Evolutionary conservation across 2,113 vertebrate genomes (phyloP).

Genomic region (Neoarius graeffei): DNA sequence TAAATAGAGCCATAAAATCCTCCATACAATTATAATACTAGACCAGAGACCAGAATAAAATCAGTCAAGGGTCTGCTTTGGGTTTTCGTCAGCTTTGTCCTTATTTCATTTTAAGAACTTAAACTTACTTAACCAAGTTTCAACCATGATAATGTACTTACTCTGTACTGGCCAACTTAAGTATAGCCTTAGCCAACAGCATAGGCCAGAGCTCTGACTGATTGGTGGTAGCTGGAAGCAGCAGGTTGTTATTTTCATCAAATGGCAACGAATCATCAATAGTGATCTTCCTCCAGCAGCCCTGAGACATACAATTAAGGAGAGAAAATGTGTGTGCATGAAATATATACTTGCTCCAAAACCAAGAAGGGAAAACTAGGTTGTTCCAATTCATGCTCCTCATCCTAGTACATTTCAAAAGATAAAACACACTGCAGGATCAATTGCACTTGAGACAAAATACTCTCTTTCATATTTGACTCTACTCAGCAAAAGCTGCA

Average conservation of each 20-base stretch:
- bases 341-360: background rate
- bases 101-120: background rate
- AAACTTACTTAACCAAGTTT: background rate
- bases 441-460: conserved; percentile 6
- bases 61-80: background rate
- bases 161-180: conserved; percentile 89
- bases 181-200: conserved; percentile 89
- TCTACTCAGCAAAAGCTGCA: background rate
- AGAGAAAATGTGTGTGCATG: background rate
- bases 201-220: conserved; percentile 91
- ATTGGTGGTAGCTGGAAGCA: conserved; percentile 83
- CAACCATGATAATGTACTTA: conserved; percentile 65
- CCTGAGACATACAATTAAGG: conserved; percentile 70
- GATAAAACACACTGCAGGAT: background rate
- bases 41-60: background rate
- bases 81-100: background rate
- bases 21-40: background rate
- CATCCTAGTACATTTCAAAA: background rate
- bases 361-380: background rate
- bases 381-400: background rate
- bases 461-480: background rate
- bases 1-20: background rate
- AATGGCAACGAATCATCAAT: conserved; percentile 91
- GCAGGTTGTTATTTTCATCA: conserved; percentile 78
- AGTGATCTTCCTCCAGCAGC: conserved; percentile 90